Base-by-base conservation (phyloP, 2,888 invertebrate species). In the Mantis religiosa region DNA sequence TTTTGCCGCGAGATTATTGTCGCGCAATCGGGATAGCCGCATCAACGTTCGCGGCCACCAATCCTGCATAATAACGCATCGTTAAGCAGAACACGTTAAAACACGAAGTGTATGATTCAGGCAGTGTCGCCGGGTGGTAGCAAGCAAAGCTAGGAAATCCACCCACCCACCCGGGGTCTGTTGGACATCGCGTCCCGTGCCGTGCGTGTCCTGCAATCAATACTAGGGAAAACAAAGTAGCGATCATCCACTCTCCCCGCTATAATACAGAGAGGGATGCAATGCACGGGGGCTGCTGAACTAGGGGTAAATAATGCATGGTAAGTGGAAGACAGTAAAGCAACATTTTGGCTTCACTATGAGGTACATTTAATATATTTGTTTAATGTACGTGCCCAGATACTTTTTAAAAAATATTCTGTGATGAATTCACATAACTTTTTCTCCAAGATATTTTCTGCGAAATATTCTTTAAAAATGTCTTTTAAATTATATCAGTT, bases 201-300 rank as follows among this genome's bases (percentile, higher is more conserved):
- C 54, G 54, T 71, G 54, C 54, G 54, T 71, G 54, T 71, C 54
- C 87, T 89, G 88, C 90, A 90, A 90, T 90, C 90, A 90, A 90
- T 90, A 90, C 90, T 89, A 82, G 82, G 27, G 82, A 82, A 89
- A 90, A 90, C 90, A 90, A 90, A 90, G 90, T 89, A 88, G 90
- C 88, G 88, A 90, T 90, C 90, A 90, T 89, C 89, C 54, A 71
- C 54, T 25, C 83, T 30, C 83, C 85, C 85, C 85, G 28, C 27
- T 54, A 41, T 28, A 85, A 85, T 54, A 85, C 85, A 85, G 85
- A n/a, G 25, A 47, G 84, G 84, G 47, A 85, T 27, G 54, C 54
- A 20, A 71, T 71, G 54, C 54, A 71, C 54, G 25, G 20, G 54
- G 54, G 54, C 54, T 71, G 54, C 20, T 71, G 54, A 71, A 71